phyloP scores from a whole-genome alignment of 2,888 invertebrate genomes.

The Holacanthella duospinosa region DNA sequence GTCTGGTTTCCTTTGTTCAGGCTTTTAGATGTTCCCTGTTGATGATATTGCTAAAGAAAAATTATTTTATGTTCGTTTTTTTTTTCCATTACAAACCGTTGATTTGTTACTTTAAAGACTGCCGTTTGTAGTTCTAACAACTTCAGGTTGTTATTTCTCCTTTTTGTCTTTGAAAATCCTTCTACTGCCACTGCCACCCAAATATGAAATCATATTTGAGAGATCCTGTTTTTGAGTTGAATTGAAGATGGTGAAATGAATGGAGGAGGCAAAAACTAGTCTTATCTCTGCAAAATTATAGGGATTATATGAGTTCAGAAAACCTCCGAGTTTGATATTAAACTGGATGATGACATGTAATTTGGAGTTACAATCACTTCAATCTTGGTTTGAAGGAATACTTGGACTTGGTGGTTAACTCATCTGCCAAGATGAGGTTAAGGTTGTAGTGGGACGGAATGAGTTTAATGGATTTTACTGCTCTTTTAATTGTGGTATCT shows the following conservation, averaged over 20 bases:
- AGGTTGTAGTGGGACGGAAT: constrained; percentile 3
- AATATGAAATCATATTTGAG: background rate
- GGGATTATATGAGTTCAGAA: constrained; percentile 24
- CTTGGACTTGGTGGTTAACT: background rate
- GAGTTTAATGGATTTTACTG: constrained; percentile 7
- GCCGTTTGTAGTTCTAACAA: background rate
- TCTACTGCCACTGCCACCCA: background rate
- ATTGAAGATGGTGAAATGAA: background rate
- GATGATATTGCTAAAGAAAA: no score
- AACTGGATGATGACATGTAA: constrained; percentile 30
- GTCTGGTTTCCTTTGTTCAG: constrained; percentile 20
- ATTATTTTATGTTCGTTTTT: no score
- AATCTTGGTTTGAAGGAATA: constrained; percentile 16
- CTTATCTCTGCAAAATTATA: constrained; percentile 26
- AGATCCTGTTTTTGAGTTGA: background rate
- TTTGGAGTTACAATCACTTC: constrained; percentile 26
- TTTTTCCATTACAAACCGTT: background rate
- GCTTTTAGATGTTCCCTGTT: constrained; percentile 10
- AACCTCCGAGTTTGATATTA: constrained; percentile 24
- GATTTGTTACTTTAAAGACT: background rate
- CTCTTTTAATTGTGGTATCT: constrained; percentile 9
- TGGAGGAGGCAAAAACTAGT: constrained; percentile 12
- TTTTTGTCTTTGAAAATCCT: background rate
- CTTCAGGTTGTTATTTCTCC: background rate
- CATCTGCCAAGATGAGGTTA: constrained; percentile 3